Conservation (phyloP, 2,113 vertebrate species). For the Phycodurus eques region DNA sequence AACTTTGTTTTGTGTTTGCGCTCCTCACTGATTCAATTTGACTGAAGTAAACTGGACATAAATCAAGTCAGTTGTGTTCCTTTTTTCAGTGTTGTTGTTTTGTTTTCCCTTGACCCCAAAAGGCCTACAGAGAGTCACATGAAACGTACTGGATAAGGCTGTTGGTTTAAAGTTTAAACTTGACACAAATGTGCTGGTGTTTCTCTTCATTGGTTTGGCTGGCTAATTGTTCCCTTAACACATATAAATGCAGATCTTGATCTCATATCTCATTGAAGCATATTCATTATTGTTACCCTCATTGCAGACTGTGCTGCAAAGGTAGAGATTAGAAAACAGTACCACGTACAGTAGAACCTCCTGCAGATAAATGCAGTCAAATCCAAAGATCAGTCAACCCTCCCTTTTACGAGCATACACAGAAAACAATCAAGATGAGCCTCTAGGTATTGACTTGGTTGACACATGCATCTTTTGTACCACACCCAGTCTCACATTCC, state of each 20-base stretch:
- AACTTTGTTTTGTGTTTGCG: slow-evolving; percentile 19
- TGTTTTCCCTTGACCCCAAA: slow-evolving; percentile 4
- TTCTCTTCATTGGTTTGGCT: not conserved
- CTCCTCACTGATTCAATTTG: slow-evolving; percentile 29
- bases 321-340: not conserved
- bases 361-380: no score
- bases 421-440: not conserved
- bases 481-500: no score
- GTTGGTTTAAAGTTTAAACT: not conserved
- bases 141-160: not conserved
- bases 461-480: not conserved
- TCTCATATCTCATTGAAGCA: not conserved
- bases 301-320: not conserved
- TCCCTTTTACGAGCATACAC: not conserved
- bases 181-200: not conserved
- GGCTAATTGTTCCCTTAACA: no score
- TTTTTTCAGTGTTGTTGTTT: slow-evolving; percentile 9
- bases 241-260: no score
- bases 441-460: not conserved
- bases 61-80: slow-evolving; percentile 22
- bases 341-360: not conserved
- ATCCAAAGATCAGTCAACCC: not conserved
- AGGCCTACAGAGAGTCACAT: not conserved
- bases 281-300: not conserved
- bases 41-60: slow-evolving; percentile 37